These are phyloP conservation scores for Zootermopsis nevadensis DNA, from an alignment of 2,888 invertebrate species.

Conservation along the genomic window DNA sequence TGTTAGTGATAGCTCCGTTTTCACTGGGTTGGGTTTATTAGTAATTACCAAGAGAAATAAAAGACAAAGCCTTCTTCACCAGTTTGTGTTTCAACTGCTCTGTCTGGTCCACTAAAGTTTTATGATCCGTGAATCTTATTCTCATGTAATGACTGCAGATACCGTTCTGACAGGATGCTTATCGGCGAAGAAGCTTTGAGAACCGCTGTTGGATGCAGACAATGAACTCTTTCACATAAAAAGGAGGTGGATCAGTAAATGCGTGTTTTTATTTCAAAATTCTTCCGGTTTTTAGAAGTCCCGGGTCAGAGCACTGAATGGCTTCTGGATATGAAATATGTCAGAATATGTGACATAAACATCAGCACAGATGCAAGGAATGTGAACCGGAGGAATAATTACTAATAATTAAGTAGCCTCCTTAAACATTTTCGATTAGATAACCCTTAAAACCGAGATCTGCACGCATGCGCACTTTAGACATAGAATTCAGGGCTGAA, in stretches of 20 bases:
- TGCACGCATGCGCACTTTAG: too few relatives aligned
- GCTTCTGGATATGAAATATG: not conserved
- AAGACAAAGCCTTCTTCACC: not conserved
- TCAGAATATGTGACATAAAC: not conserved
- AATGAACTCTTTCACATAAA: not conserved
- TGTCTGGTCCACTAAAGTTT: not conserved
- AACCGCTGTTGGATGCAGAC: not conserved
- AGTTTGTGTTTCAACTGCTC: not conserved
- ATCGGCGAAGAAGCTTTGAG: not conserved
- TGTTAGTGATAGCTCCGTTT: not conserved
- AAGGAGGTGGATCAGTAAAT: not conserved
- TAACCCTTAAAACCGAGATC: not conserved
- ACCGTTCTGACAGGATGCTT: not conserved
- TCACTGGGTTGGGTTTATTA: not conserved
- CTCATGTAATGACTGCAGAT: not conserved
- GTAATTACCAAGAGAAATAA: not conserved
- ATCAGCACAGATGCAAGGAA: not conserved
- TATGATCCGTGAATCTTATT: not conserved
- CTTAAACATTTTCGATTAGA: not conserved
- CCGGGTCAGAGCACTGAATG: not conserved
- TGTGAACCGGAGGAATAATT: not conserved
- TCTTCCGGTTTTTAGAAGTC: slow-evolving; percentile 10
- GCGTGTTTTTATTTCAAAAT: not conserved
- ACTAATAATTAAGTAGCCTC: not conserved
- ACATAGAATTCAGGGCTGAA: too few relatives aligned